Percentiles rank a stretch among this genome's conserved stretches.
These are phyloP conservation scores for Yasuhikotakia modesta DNA, from an alignment of 2,797 vertebrate genomes.

Conservation along the genomic window DNA sequence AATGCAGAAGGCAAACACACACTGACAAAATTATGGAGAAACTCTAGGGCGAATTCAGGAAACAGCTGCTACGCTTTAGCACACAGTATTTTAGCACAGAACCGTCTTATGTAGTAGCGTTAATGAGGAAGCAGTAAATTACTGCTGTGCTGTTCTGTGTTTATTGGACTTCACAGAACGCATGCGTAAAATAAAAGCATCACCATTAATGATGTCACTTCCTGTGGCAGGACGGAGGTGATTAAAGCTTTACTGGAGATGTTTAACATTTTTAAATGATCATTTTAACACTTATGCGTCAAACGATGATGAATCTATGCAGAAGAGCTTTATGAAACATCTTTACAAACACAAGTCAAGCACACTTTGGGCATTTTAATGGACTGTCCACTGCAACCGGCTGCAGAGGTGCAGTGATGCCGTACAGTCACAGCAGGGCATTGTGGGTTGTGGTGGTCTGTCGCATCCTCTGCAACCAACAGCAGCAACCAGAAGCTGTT, in stretches of 20 bases:
- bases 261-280: too few species aligned
- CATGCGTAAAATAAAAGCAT: too few species aligned
- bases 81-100: neutral
- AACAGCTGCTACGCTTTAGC: neutral
- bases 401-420: neutral
- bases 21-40: conserved; percentile 4
- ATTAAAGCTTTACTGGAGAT: too few species aligned
- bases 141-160: neutral
- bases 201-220: too few species aligned
- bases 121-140: neutral
- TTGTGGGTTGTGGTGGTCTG: too few species aligned
- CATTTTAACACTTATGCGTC: too few species aligned
- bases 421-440: neutral
- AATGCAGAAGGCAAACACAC: neutral
- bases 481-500: neutral
- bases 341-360: neutral
- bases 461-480: neutral
- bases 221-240: too few species aligned
- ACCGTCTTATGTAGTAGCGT: too few species aligned
- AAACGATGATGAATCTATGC: neutral
- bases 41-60: neutral
- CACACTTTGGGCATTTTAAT: neutral
- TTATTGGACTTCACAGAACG: too few species aligned
- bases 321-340: neutral
- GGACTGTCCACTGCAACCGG: neutral